phyloP scores from a whole-genome alignment of 1,140 invertebrate species.

The Zaprionus camerounensis region DNA sequence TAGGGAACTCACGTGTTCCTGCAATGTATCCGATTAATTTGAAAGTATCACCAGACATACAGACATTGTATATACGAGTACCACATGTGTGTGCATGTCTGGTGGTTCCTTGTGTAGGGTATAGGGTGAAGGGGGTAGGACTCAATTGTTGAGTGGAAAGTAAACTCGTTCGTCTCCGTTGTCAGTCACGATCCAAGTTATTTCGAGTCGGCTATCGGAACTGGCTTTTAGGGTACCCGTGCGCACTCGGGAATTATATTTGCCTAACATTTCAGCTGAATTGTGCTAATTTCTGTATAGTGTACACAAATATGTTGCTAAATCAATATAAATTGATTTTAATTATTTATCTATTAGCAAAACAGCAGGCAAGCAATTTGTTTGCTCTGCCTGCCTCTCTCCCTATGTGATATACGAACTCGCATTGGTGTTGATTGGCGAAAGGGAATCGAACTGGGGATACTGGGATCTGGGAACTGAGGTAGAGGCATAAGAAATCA shows the following conservation, averaged over 20 bases:
- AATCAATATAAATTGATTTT: constrained; percentile 83
- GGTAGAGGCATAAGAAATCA: neutral
- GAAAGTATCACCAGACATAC: constrained; percentile 5
- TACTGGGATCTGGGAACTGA: no score
- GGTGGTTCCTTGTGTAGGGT: neutral
- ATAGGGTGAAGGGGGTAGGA: neutral
- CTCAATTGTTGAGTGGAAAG: constrained; percentile 14
- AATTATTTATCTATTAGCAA: constrained; percentile 82
- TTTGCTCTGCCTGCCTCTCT: neutral
- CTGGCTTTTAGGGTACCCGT: constrained; percentile 21
- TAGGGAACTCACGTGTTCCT: constrained; percentile 65
- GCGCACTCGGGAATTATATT: constrained; percentile 44
- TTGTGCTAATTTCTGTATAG: constrained; percentile 72
- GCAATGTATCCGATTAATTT: constrained; percentile 52
- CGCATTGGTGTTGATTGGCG: constrained; percentile 33
- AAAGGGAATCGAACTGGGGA: neutral
- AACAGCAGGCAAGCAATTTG: constrained; percentile 60
- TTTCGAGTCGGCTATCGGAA: constrained; percentile 11
- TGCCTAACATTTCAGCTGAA: constrained; percentile 70
- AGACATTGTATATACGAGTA: constrained; percentile 3
- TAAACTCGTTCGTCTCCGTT: neutral
- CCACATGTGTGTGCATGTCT: neutral
- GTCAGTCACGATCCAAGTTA: constrained; percentile 31
- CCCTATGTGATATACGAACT: constrained; percentile 15
- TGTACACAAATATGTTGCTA: constrained; percentile 64